Conservation (phyloP, 1,140 invertebrate species). For the Zaprionus taronus region DNA sequence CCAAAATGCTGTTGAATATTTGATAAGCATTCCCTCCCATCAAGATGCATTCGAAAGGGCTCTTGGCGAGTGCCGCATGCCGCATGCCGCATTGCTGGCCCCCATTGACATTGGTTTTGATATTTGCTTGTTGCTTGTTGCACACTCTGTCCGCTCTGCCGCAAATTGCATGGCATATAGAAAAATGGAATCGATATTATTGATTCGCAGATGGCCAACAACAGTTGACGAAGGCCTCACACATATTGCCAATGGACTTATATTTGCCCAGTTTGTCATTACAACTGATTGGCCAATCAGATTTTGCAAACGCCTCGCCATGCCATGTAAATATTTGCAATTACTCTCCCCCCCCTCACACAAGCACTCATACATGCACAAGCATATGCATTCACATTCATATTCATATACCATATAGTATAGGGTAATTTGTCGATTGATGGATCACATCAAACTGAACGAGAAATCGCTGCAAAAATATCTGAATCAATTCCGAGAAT, state of each 20-base stretch:
- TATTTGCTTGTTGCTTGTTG: slow-evolving; percentile 30
- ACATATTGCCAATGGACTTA: slow-evolving; percentile 46
- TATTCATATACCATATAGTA: not conserved
- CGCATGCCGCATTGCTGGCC: slow-evolving; percentile 45
- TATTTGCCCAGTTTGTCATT: slow-evolving; percentile 76
- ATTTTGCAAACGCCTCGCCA: slow-evolving; percentile 30
- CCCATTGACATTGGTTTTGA: slow-evolving; percentile 44
- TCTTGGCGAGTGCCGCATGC: not conserved
- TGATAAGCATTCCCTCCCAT: slow-evolving; percentile 12
- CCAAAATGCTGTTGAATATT: slow-evolving; percentile 39
- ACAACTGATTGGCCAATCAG: slow-evolving; percentile 70
- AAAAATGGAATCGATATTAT: slow-evolving; percentile 68
- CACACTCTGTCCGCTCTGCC: slow-evolving; percentile 15
- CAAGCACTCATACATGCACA: not conserved
- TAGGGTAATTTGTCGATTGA: slow-evolving; percentile 10
- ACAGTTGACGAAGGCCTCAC: slow-evolving; percentile 2
- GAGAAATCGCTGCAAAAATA: slow-evolving; percentile 6
- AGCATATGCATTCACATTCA: not conserved
- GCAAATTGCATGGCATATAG: slow-evolving; percentile 19
- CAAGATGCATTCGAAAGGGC: slow-evolving; percentile 3
- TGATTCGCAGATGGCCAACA: slow-evolving; percentile 48
- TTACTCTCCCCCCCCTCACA: slow-evolving; percentile 21
- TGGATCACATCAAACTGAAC: slow-evolving; percentile 25
- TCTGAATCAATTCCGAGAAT: not conserved
- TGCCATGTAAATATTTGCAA: slow-evolving; percentile 55